Evolutionary conservation across 2,888 invertebrate species (phyloP), one percentile per base, ranked within the genome.

Genomic region (Agrochola macilenta): DNA sequence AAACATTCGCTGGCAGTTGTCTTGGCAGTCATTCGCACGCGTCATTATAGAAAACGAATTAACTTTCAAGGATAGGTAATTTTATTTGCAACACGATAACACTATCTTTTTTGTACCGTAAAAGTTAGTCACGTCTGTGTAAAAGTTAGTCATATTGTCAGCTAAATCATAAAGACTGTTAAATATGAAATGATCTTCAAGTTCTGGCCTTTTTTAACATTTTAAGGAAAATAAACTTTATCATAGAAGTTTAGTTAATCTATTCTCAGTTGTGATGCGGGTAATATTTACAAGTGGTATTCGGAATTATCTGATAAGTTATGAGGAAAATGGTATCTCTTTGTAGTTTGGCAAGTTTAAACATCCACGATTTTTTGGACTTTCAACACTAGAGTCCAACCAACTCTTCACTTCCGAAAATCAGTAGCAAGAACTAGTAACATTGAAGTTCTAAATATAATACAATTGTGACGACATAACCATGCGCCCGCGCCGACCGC

Each of bases 11-110:
- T 79, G 78, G 65, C 79, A 79, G 11, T n/a, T 1, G 23, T 46
- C 7, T n/a, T 66, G 66, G 30, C 61, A 65, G 11, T 30, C 30
- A n/a, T 12, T 30, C 20, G 0, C 12, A 35, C 43, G 35, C 30
- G 46, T 65, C 26, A 30, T 35, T 64, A 26, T 65, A 17, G 71
- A 78, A 78, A 78, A 78, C 52, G 65, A 78, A 78, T 71, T 79
- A 23, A 60, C 65, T 66, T 78, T 60, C 43, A 79, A 35, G n/a
- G 20, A 57, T 17, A 8, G 14, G 5, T 23, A 8, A 35, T 68
- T 23, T 49, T 30, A 23, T 5, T 68, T 30, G 30, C 68, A 23
- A 52, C 30, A n/a, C 17, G 9, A 23, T n/a, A n/a, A 52, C 20
- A 52, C 20, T 52, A 52, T 52, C 17, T 20, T 52, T 49, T 52